These are phyloP conservation scores for Gymnarchus niloticus DNA, from an alignment of 2,113 vertebrate genomes.

Conservation along the genomic window DNA sequence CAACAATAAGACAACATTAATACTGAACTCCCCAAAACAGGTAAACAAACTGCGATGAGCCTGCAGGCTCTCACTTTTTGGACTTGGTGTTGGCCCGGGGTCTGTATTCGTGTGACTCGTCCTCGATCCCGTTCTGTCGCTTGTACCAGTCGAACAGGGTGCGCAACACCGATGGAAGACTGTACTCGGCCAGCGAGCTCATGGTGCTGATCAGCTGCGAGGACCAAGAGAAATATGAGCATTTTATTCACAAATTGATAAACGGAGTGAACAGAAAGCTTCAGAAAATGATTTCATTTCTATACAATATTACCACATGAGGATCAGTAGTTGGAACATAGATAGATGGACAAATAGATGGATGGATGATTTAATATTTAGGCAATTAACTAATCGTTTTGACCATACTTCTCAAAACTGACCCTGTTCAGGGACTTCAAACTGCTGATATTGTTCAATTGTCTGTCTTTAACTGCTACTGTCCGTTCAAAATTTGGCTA, in stretches of 20 bases:
- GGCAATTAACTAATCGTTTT: neutral
- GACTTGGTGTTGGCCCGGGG: slow-evolving; percentile 95
- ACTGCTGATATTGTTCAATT: neutral
- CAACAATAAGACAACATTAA: neutral
- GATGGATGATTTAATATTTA: neutral
- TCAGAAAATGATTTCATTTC: neutral
- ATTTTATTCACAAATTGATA: neutral
- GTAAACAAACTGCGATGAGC: too few relatives aligned
- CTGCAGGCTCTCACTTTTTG: slow-evolving; percentile 72
- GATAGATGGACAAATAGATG: neutral
- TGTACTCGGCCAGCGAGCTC: slow-evolving; percentile 97
- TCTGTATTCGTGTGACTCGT: slow-evolving; percentile 94
- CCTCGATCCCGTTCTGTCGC: slow-evolving; percentile 93
- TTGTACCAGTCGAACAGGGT: slow-evolving; percentile 98
- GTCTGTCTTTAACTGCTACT: neutral
- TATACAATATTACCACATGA: neutral
- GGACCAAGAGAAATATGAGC: neutral
- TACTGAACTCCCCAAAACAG: slow-evolving; percentile 9
- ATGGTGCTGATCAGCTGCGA: slow-evolving; percentile 89
- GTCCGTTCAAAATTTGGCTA: neutral
- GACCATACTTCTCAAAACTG: neutral
- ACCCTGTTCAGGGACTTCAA: neutral
- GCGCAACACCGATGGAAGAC: slow-evolving; percentile 89
- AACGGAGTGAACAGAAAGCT: neutral
- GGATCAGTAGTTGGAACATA: neutral